Conservation (phyloP, 2,797 vertebrate species). For the Capromys pilorides region DNA sequence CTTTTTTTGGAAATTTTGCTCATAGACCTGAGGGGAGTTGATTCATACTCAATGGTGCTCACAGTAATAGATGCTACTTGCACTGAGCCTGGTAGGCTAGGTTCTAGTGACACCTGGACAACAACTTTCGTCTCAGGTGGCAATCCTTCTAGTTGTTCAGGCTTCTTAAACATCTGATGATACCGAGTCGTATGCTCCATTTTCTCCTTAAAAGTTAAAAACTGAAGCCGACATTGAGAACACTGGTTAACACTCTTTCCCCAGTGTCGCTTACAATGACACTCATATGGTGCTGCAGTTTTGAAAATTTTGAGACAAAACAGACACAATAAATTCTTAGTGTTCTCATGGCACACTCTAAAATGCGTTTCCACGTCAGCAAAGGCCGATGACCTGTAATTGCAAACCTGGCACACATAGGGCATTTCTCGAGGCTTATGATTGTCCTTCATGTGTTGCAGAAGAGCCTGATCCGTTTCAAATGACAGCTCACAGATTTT, state of each 20-base stretch:
- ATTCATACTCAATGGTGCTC: slow-evolving; percentile 63
- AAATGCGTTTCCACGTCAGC: slow-evolving; percentile 74
- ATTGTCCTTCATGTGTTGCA: slow-evolving; percentile 79
- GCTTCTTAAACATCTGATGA: slow-evolving; percentile 78
- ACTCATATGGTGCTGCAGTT: slow-evolving; percentile 71
- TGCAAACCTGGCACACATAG: slow-evolving; percentile 75
- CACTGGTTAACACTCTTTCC: slow-evolving; percentile 69
- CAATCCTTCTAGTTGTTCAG: slow-evolving; percentile 76
- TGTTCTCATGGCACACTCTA: slow-evolving; percentile 69
- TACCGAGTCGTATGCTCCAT: slow-evolving; percentile 79
- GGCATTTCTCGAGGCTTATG: slow-evolving; percentile 79
- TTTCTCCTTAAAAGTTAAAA: slow-evolving; percentile 80
- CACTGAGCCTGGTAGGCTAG: slow-evolving; percentile 56
- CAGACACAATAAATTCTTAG: slow-evolving; percentile 75
- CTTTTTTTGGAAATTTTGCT: slow-evolving; percentile 23
- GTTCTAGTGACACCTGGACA: slow-evolving; percentile 69
- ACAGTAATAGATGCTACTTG: slow-evolving; percentile 66
- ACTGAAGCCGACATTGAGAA: slow-evolving; percentile 77
- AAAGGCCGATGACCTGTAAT: slow-evolving; percentile 68
- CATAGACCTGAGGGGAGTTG: not conserved
- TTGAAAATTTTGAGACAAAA: slow-evolving; percentile 79
- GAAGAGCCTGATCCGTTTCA: slow-evolving; percentile 72
- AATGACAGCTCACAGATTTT: slow-evolving; percentile 77
- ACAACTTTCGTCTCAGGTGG: slow-evolving; percentile 77
- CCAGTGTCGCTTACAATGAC: slow-evolving; percentile 75